Percentiles rank a stretch among this genome's conserved stretches.
Evolutionary conservation across 2,888 invertebrate species (phyloP).

Genomic region (Myopa tessellatipennis): DNA sequence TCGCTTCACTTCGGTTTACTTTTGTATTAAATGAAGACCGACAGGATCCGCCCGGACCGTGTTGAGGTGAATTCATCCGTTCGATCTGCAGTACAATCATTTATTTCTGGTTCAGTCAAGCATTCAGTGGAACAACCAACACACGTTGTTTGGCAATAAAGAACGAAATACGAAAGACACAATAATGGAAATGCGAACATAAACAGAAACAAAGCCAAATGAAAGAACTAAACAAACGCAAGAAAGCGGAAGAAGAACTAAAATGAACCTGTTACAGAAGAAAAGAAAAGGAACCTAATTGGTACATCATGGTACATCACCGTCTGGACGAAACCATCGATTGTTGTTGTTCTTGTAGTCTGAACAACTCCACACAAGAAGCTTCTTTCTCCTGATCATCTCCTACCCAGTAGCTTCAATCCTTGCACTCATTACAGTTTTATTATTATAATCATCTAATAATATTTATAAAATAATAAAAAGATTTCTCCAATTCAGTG

Average conservation of each 20-base stretch:
- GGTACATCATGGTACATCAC: too few species aligned
- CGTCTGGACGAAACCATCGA: too few species aligned
- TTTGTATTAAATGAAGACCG: background rate
- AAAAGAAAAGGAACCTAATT: too few species aligned
- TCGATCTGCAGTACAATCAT: background rate
- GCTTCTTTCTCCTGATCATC: too few species aligned
- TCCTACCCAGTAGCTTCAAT: too few species aligned
- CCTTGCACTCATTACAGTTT: background rate
- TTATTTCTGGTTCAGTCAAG: background rate
- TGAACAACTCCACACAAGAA: too few species aligned
- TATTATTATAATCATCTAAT: background rate
- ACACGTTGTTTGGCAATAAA: background rate
- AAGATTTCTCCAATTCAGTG: background rate
- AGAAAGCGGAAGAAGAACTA: too few species aligned
- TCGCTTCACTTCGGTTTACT: background rate
- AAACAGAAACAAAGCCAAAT: too few species aligned
- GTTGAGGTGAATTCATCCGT: background rate
- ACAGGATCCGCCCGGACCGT: background rate
- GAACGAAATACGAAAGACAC: background rate
- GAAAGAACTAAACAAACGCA: too few species aligned
- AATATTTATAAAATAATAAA: background rate
- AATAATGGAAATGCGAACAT: too few species aligned
- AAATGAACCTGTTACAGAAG: too few species aligned
- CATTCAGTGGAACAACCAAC: background rate
- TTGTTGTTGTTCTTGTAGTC: too few species aligned